Conservation (phyloP, 2,888 invertebrate genomes). For the Drosophila dives region DNA sequence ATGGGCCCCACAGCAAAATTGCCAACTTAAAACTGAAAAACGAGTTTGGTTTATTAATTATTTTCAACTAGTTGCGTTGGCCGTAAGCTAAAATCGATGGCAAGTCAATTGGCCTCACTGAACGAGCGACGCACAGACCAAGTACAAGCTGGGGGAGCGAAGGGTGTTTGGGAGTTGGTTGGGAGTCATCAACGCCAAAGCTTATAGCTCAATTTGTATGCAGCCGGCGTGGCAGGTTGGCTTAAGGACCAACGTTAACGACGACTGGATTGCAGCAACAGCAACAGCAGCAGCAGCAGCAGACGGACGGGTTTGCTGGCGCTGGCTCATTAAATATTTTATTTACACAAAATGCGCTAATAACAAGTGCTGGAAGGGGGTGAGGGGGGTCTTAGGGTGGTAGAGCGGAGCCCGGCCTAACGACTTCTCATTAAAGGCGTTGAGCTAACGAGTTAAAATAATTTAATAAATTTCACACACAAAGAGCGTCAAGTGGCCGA, state of each 20-base stretch:
- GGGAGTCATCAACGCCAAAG: conserved; percentile 55
- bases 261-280: conserved; percentile 3
- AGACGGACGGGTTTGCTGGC: conserved; percentile 3
- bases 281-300: background rate
- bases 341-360: conserved; percentile 76
- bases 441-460: conserved; percentile 72
- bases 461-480: conserved; percentile 70
- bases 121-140: conserved; percentile 24
- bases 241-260: conserved; percentile 54
- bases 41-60: conserved; percentile 76
- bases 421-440: conserved; percentile 53
- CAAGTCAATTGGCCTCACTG: conserved; percentile 57
- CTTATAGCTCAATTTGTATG: conserved; percentile 80
- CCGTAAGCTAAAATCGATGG: conserved; percentile 57
- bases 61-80: conserved; percentile 59
- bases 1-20: conserved; percentile 38
- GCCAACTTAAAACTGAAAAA: conserved; percentile 55
- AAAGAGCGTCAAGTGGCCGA: conserved; percentile 59
- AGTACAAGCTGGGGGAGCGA: background rate
- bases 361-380: conserved; percentile 31
- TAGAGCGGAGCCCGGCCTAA: conserved; percentile 9
- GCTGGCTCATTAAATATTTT: conserved; percentile 67
- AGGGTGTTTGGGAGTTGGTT: background rate
- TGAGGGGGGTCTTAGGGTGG: conserved; percentile 14
- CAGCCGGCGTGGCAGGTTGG: conserved; percentile 62